A percentile compares a stretch with the other conserved stretches of the same genome.
phyloP scores from a whole-genome alignment of 37 sponge, comb jelly and placozoan species.

The Geodia barretti region DNA sequence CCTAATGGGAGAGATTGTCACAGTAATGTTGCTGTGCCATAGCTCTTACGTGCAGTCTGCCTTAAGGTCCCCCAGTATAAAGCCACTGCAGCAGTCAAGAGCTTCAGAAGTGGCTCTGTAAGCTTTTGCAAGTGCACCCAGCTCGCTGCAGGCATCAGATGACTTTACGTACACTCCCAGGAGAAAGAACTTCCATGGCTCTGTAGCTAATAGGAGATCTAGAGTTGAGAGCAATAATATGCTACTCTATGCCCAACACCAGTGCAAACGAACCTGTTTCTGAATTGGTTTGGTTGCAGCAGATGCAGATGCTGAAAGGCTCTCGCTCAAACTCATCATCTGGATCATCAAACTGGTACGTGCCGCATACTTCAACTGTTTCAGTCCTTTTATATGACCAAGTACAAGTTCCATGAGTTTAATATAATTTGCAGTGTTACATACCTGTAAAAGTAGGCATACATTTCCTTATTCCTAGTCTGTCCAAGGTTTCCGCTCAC shows the following conservation, averaged over 20 bases:
- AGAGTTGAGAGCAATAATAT: no score
- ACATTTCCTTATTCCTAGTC: not conserved
- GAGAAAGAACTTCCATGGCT: not conserved
- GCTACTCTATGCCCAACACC: not conserved
- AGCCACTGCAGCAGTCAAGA: not conserved
- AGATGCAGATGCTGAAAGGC: not conserved
- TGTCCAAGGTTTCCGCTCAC: not conserved
- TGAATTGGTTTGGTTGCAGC: not conserved
- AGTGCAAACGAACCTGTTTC: no score
- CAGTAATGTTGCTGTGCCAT: not conserved
- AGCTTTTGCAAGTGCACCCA: not conserved
- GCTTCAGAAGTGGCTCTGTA: not conserved
- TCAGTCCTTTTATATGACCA: not conserved
- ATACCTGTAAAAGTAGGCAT: not conserved
- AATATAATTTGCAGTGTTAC: not conserved
- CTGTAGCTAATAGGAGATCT: not conserved
- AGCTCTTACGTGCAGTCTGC: not conserved
- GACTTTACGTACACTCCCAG: not conserved
- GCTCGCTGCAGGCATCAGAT: not conserved
- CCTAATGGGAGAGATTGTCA: not conserved
- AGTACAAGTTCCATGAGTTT: not conserved
- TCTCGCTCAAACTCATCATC: not conserved
- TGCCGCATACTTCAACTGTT: not conserved
- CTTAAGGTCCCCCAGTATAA: not conserved
- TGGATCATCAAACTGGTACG: not conserved